Evolutionary conservation across 2,113 vertebrate genomes (phyloP).

Genomic region (Vimba vimba): DNA sequence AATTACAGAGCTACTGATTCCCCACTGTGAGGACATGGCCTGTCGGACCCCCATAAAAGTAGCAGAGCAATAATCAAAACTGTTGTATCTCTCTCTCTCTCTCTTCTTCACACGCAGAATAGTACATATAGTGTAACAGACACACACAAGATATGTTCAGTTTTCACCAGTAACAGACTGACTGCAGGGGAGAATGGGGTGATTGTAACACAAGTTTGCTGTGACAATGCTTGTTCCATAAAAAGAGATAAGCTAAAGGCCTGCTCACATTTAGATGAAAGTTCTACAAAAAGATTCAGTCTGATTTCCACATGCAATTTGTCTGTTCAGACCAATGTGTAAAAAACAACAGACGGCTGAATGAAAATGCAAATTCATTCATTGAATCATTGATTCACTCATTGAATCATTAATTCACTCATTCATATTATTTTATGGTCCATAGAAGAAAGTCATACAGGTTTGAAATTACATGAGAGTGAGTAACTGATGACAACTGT

Average conservation of each 20-base stretch:
- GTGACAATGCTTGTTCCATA: not conserved
- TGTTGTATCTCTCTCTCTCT: constrained; percentile 1
- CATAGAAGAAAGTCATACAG: no score
- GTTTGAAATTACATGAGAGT: no score
- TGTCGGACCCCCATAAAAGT: not conserved
- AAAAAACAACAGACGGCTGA: not conserved
- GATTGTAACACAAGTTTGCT: not conserved
- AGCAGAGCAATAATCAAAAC: constrained; percentile 25
- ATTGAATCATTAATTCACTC: no score
- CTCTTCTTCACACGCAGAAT: not conserved
- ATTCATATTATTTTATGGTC: no score
- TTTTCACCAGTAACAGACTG: not conserved
- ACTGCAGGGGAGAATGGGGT: not conserved
- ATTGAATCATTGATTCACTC: not conserved
- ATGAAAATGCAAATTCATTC: not conserved
- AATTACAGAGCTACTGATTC: constrained; percentile 58
- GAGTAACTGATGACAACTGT: no score
- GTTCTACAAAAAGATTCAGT: not conserved
- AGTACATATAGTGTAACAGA: not conserved
- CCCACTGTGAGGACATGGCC: constrained; percentile 38
- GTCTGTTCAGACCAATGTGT: not conserved
- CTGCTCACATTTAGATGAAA: not conserved
- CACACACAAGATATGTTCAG: not conserved
- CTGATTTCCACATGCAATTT: not conserved
- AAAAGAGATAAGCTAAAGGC: not conserved